A percentile compares a stretch with the other conserved stretches of the same genome.
Evolutionary conservation across 2,888 invertebrate genomes (phyloP).

Genomic region (Geotrupes spiniger): DNA sequence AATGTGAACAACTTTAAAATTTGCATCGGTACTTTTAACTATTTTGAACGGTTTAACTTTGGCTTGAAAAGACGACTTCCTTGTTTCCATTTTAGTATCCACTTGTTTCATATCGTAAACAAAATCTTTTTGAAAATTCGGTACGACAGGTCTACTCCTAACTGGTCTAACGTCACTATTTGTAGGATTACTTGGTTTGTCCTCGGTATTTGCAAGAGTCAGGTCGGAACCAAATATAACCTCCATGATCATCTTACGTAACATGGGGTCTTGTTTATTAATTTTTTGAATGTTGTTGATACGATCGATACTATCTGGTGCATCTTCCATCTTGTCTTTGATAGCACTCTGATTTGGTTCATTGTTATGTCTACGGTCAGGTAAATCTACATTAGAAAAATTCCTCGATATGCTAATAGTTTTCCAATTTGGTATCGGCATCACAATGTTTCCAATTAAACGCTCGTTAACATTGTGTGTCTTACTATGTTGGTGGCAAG

Average conservation of each 20-base stretch:
- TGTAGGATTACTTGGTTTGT: background rate
- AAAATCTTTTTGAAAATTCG: conserved; percentile 58
- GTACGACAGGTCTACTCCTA: conserved; percentile 22
- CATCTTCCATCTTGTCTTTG: background rate
- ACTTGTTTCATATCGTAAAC: conserved; percentile 63
- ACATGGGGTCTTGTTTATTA: conserved; percentile 31
- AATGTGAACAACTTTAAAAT: conserved; percentile 16
- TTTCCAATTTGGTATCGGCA: conserved; percentile 42
- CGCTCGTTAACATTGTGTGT: conserved; percentile 56
- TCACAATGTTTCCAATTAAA: conserved; percentile 42
- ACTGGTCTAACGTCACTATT: conserved; percentile 9
- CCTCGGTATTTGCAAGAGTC: background rate
- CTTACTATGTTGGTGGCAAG: conserved; percentile 64
- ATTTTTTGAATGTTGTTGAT: conserved; percentile 1
- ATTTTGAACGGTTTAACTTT: conserved; percentile 19
- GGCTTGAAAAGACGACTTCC: background rate
- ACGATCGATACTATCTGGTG: background rate
- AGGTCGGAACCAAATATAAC: conserved; percentile 43
- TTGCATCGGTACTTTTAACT: conserved; percentile 15
- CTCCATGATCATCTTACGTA: conserved; percentile 47
- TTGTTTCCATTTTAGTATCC: conserved; percentile 9
- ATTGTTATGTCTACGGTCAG: background rate
- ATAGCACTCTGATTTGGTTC: background rate
- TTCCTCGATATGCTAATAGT: conserved; percentile 37
- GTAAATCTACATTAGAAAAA: conserved; percentile 23